Base-by-base conservation (phyloP, 1,140 invertebrate genomes). In the Cardiocondyla obscurior region DNA sequence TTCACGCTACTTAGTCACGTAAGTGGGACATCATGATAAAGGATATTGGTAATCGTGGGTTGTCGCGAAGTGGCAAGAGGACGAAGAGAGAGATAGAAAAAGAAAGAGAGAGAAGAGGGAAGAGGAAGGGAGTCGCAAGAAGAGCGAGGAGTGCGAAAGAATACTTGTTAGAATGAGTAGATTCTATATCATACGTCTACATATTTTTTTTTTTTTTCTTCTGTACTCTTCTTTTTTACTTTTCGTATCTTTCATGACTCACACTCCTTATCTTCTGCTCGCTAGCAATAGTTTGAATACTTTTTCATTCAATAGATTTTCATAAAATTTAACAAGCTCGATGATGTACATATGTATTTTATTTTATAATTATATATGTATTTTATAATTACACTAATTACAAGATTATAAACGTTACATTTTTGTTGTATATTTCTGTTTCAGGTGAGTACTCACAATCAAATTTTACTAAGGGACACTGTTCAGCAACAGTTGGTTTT, bases 171-270 rank as follows among this genome's bases (percentile, higher is more conserved):
- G 84, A 76, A 58, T 77, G 51, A 81, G 25, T 79, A 65, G 84
- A 72, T 87, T 67, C 67, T 73, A 86, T 46, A 73, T 83, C 44
- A 86, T 58, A 81, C 85, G 69, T 58, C 85, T 86, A 83, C 65
- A 36, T 33, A 22, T n/a, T n/a, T 33, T 16, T 25, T 19, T 60
- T 30, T 33, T n/a, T n/a, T n/a, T 33, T 16, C 19, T 19, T 60
- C 36, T 83, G 25, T 83, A 12, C 51, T 44, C 22, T 10, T 57
- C 70, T 14, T 22, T 74, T 74, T 74, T 33, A 19, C 4, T 33
- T 30, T n/a, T 55, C 10, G 6, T 76, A 42, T 2, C 12, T 39
- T 49, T 22, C 19, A 76, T 30, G 42, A 36, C 16, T 51, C 4
- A 64, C 51, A 64, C 51, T 64, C 51, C 2, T 22, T 44, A 57